Base-by-base conservation (phyloP, 2,888 invertebrate species). In the Hirtodrosophila alboralis region DNA sequence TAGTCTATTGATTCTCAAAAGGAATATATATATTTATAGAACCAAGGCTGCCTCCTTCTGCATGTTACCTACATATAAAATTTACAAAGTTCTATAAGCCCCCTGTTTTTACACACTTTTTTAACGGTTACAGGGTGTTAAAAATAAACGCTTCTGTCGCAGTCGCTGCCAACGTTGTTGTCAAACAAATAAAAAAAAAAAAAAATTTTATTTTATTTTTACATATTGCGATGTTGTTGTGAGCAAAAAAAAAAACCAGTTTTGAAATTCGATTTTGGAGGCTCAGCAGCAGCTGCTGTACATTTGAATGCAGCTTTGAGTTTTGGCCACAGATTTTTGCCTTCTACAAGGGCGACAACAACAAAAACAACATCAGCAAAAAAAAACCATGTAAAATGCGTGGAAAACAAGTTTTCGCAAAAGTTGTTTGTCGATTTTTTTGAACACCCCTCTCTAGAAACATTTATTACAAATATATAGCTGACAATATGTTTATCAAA, bases 321-420 rank as follows among this genome's bases (percentile, higher is more conserved):
- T 21, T 49, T 36, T 26, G 49, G 57, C 57, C 14, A 12, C 48
- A 58, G 47, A 69, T 84, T 78, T 68, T 78, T 68, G 68, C 75
- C 81, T 69, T 63, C 59, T 52, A 68, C 68, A 79, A 65, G 61
- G 57, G 76, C 61, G 54, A 16, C 63, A 53, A 44, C 49, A 51
- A 48, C 58, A 59, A 54, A 45, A 58, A 49, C 28, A 38, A 60
- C 58, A 53, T 49, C 51, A 51, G 51, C 28, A 43, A 59, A 28
- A 58, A 28, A 16, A 76, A 41, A 8, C 45, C 47, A 65, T 60
- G 38, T 45, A 64, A 53, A 80, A 70, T 62, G 79, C 75, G 70
- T 80, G 81, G 74, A 84, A 80, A 81, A 81, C 81, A 58, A 64
- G 81, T 81, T 81, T 86, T 81, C 80, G 80, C 86, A 77, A 80